Evolutionary conservation across 2,888 invertebrate species (phyloP), one percentile per base, ranked within the genome.

Genomic region (Pterostichus niger): DNA sequence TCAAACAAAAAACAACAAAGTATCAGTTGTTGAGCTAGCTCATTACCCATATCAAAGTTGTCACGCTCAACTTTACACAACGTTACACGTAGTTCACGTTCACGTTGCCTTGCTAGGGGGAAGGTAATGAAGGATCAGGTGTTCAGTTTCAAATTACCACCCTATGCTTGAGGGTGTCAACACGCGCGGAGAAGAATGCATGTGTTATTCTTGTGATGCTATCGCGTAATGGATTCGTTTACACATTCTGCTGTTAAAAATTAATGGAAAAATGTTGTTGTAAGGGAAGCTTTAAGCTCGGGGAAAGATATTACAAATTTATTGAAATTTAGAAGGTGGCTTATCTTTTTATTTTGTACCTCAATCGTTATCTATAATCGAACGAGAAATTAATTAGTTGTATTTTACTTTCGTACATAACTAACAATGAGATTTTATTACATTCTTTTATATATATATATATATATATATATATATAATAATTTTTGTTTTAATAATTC

Each of bases 41-140:
- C 59, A 31, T 59, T 59, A 59, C 59, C 59, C 59, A 24, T 59
- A 59, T 59, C 59, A 59, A 59, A 59, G 59, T 24, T 59, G 59
- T 59, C 59, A 59, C 24, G 17, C 11, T 15, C 11, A 59, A 59
- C 24, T 59, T 59, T 59, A 54, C 54, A 17, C 31, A 11, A 24
- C 9, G 59, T 24, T 7, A 5, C 40, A 40, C 40, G 40, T 40
- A 17, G 6, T 7, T 7, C 40, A 40, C 40, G 40, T 40, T 40
- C 40, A 40, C 40, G 40, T 40, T 40, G 7, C 40, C 40, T 7
- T 9, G 7, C 3, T 40, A 40, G 40, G 6, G 40, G 1, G 40
- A 40, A 40, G 40, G 40, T 40, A 40, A 40, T 6, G 40, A 40
- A 59, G 59, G 59, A 59, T 59, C 59, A 59, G 59, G 59, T 59